Evolutionary conservation across 2,113 vertebrate species (phyloP).

Genomic region (Podiceps cristatus): DNA sequence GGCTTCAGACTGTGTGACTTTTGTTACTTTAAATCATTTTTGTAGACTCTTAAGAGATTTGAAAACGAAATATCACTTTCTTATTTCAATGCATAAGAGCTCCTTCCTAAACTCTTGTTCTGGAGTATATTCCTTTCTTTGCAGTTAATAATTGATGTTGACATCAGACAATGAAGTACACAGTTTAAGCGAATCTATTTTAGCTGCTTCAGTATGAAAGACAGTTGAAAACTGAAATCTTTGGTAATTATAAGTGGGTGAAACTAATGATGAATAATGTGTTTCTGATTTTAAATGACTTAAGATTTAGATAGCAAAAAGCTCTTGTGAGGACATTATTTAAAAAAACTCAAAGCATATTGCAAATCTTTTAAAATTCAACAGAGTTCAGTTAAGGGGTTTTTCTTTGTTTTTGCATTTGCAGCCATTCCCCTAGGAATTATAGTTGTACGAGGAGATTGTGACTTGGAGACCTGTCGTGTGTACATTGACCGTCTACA

Average conservation of each 20-base stretch:
- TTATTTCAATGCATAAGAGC: neutral
- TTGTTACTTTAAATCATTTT: neutral
- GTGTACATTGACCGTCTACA: constrained; percentile 96
- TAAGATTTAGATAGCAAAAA: neutral
- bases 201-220: neutral
- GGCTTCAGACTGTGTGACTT: neutral
- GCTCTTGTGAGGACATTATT: neutral
- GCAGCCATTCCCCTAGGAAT: constrained; percentile 94
- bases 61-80: neutral
- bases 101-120: neutral
- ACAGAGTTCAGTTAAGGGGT: neutral
- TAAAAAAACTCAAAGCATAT: neutral
- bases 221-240: neutral
- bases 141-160: neutral
- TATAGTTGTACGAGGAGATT: constrained; percentile 95
- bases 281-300: neutral
- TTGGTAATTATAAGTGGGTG: neutral
- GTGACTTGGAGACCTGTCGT: constrained; percentile 96
- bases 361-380: neutral
- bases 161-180: neutral
- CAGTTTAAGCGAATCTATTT: neutral
- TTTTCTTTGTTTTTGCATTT: constrained; percentile 22
- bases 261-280: neutral
- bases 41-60: neutral
- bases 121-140: neutral